Percentiles rank a stretch among this genome's conserved stretches.
Evolutionary conservation across 2,797 vertebrate species (phyloP).

Genomic region (Pangasius sanitwongsei): DNA sequence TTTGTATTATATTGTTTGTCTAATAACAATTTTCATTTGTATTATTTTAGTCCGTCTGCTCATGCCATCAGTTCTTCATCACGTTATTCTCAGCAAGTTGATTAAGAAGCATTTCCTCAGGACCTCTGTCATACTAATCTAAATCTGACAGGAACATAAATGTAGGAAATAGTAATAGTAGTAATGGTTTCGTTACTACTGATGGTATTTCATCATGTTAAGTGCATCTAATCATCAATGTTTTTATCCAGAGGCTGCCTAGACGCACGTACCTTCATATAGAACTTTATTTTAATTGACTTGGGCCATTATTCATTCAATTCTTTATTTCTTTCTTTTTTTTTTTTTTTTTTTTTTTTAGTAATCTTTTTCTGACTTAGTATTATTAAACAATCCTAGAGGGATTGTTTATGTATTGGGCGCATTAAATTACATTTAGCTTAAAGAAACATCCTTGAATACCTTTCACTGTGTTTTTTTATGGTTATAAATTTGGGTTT

Average conservation of each 20-base stretch:
- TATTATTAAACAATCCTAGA: background rate
- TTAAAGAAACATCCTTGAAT: background rate
- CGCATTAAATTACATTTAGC: background rate
- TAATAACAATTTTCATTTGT: constrained; percentile 11
- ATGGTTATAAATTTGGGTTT: background rate
- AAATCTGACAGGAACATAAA: constrained; percentile 8
- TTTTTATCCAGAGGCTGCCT: constrained; percentile 21
- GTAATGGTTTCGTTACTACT: background rate
- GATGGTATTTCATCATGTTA: background rate
- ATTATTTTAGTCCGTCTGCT: constrained; percentile 15
- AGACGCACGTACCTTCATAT: background rate
- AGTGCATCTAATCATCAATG: background rate
- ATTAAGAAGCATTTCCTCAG: constrained; percentile 29
- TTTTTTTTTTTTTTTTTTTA: background rate
- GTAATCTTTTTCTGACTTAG: background rate
- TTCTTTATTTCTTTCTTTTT: background rate
- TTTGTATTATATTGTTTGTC: constrained; percentile 20
- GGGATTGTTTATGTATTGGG: background rate
- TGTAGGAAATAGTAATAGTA: background rate
- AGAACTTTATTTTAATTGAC: background rate
- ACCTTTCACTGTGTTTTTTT: background rate
- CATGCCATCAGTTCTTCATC: constrained; percentile 15
- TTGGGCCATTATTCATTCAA: background rate
- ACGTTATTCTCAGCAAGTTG: background rate
- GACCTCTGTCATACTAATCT: background rate